phyloP scores from a whole-genome alignment of 2,888 invertebrate genomes.

The Emmelina monodactyla region DNA sequence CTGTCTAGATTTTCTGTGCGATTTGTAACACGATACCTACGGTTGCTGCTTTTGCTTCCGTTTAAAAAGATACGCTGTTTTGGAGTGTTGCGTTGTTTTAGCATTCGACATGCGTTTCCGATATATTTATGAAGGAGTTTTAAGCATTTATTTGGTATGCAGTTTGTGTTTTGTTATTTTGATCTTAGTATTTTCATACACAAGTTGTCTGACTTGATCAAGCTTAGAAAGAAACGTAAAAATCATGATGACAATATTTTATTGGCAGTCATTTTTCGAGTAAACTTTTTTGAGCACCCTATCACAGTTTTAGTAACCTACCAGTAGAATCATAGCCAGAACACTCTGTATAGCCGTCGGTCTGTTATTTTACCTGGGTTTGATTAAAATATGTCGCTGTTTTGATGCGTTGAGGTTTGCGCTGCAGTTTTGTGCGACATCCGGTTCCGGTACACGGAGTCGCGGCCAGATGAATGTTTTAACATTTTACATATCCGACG shows the following conservation, averaged over 20 bases:
- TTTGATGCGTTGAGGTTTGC: conserved; percentile 46
- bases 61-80: conserved; percentile 58
- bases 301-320: too few species aligned
- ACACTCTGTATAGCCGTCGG: too few species aligned
- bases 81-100: conserved; percentile 44
- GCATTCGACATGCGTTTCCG: conserved; percentile 43
- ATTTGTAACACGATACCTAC: conserved; percentile 59
- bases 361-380: too few species aligned
- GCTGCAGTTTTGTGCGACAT: conserved; percentile 46
- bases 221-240: too few species aligned
- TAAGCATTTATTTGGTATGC: too few species aligned
- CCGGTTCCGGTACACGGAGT: conserved; percentile 48
- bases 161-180: too few species aligned
- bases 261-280: too few species aligned
- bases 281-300: too few species aligned
- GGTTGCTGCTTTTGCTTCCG: conserved; percentile 50
- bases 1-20: conserved; percentile 53
- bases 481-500: conserved; percentile 60
- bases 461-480: conserved; percentile 58
- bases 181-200: too few species aligned
- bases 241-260: too few species aligned
- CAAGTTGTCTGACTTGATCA: too few species aligned
- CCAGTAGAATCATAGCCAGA: too few species aligned
- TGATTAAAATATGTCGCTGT: conserved; percentile 54
- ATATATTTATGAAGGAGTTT: conserved; percentile 53